Conservation (phyloP, 2,113 vertebrate species). For the Rhea pennata region DNA sequence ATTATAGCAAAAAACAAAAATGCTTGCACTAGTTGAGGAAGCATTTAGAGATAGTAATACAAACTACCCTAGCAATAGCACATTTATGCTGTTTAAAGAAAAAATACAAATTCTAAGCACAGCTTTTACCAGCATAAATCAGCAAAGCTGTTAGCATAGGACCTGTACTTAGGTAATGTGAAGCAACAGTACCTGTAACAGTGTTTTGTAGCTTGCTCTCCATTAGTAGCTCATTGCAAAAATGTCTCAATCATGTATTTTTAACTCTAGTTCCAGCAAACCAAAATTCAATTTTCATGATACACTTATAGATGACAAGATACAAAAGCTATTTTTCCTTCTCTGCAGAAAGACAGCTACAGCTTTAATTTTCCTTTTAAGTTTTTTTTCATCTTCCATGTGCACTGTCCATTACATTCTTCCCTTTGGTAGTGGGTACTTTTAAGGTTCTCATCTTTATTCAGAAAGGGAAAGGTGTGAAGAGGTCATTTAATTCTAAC, state of each 20-base stretch:
- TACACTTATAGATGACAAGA: neutral
- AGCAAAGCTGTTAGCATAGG: neutral
- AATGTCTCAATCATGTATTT: neutral
- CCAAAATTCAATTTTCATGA: neutral
- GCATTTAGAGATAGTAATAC: neutral
- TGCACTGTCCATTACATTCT: neutral
- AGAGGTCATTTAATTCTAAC: slow-evolving; percentile 5
- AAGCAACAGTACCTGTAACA: neutral
- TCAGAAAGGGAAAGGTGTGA: neutral
- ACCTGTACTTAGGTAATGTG: neutral
- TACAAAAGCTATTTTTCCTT: neutral
- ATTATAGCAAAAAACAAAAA: neutral
- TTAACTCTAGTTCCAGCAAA: neutral
- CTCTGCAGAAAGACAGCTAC: neutral
- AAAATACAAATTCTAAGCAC: neutral
- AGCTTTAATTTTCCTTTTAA: neutral
- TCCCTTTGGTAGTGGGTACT: neutral
- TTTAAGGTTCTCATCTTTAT: neutral
- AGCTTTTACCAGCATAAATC: neutral
- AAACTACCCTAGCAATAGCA: neutral
- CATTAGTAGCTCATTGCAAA: neutral
- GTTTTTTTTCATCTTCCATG: neutral
- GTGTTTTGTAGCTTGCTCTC: neutral
- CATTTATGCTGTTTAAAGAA: neutral
- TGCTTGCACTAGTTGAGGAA: neutral